phyloP scores from a whole-genome alignment of 2,113 vertebrate species.

The Setophaga coronata region DNA sequence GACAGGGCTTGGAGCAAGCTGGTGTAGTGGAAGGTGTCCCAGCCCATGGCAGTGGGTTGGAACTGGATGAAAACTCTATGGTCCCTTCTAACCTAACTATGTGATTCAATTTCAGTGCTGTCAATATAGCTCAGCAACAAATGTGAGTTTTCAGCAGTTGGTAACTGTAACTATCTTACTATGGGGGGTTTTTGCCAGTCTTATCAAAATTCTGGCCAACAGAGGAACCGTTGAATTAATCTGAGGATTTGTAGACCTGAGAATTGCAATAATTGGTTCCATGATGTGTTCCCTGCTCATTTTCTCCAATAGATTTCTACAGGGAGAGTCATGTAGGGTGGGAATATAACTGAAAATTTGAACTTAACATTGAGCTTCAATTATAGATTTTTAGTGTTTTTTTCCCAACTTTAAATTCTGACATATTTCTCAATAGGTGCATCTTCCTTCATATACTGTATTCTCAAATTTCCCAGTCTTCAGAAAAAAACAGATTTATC shows the following conservation, averaged over 20 bases:
- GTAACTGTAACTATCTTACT: neutral
- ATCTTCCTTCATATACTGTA: conserved; percentile 87
- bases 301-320: neutral
- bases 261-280: neutral
- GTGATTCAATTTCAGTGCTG: neutral
- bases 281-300: neutral
- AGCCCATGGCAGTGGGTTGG: neutral
- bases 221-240: neutral
- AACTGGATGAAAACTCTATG: neutral
- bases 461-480: conserved; percentile 92
- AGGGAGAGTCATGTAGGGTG: neutral
- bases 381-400: neutral
- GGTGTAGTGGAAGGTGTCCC: neutral
- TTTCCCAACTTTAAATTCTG: neutral
- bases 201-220: neutral
- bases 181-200: neutral
- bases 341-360: neutral
- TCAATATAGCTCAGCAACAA: neutral
- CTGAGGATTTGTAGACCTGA: neutral
- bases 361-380: neutral
- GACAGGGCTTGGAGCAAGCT: neutral
- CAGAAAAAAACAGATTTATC: conserved; percentile 78
- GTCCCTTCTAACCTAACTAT: neutral
- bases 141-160: neutral
- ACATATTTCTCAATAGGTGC: conserved; percentile 75